Percentiles rank a stretch among this genome's conserved stretches.
Conservation (phyloP, 2,113 vertebrate species). For the Phalacrocorax pelagicus region DNA sequence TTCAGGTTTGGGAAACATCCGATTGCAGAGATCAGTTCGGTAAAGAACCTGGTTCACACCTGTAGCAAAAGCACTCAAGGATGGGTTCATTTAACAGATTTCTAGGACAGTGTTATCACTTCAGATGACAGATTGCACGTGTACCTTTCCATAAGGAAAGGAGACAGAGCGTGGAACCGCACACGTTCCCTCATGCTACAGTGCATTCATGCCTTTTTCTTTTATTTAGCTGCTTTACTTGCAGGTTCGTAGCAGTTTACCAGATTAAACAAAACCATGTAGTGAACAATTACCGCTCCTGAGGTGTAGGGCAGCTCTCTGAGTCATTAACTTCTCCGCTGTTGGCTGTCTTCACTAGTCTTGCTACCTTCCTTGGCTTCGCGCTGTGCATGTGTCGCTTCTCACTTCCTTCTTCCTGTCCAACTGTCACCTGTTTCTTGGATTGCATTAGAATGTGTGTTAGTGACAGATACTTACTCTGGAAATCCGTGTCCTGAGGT, state of each 20-base stretch:
- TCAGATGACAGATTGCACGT: not conserved
- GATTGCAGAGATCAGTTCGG: not conserved
- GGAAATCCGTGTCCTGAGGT: not conserved
- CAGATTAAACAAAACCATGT: not conserved
- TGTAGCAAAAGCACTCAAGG: not conserved
- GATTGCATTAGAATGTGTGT: not conserved
- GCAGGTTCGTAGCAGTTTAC: not conserved
- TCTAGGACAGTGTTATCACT: not conserved
- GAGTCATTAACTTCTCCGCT: not conserved
- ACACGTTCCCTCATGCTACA: not conserved
- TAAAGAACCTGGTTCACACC: not conserved
- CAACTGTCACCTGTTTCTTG: not conserved
- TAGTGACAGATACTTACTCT: not conserved
- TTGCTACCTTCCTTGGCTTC: not conserved
- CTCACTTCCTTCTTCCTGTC: not conserved
- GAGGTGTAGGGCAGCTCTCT: not conserved
- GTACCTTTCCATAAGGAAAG: not conserved
- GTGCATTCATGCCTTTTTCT: not conserved
- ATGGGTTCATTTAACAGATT: not conserved
- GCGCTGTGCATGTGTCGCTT: not conserved
- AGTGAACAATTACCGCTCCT: not conserved
- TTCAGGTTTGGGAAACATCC: not conserved
- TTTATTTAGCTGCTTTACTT: not conserved
- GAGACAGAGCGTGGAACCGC: fast-evolving
- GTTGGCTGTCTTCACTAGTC: not conserved